Conservation (phyloP, 2,113 vertebrate genomes). For the Aegotheles bennettii region DNA sequence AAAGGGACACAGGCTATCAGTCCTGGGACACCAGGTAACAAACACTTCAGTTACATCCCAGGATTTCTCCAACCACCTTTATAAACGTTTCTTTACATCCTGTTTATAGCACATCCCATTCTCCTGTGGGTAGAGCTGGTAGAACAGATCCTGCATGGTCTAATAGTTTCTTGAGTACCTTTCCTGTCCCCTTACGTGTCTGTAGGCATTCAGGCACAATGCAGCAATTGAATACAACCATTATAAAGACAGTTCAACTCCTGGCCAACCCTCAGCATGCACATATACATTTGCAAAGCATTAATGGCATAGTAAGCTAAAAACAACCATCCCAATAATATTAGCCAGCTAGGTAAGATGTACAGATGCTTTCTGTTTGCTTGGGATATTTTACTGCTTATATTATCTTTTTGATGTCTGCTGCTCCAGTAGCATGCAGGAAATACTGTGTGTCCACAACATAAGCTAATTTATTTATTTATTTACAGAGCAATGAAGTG, state of each 20-base stretch:
- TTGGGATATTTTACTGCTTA: constrained; percentile 67
- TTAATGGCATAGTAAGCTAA: neutral
- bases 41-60: neutral
- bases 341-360: constrained; percentile 25
- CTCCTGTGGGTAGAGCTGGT: neutral
- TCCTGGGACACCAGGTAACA: neutral
- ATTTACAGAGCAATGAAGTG: constrained; percentile 37
- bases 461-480: constrained; percentile 46
- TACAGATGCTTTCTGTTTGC: constrained; percentile 69
- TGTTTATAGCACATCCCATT: neutral
- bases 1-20: neutral
- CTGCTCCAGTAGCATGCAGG: constrained; percentile 17
- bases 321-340: constrained; percentile 1
- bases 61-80: neutral
- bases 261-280: constrained; percentile 2
- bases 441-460: constrained; percentile 40
- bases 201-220: neutral
- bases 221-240: neutral
- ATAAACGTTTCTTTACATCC: neutral
- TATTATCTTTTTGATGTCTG: constrained; percentile 25
- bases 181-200: neutral
- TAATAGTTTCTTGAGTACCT: neutral
- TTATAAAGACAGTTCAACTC: neutral
- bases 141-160: constrained; percentile 18
- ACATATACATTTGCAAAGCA: constrained; percentile 10